A percentile compares a stretch with the other conserved stretches of the same genome.
phyloP scores from a whole-genome alignment of 2,113 vertebrate genomes.

The Semicossyphus pulcher region DNA sequence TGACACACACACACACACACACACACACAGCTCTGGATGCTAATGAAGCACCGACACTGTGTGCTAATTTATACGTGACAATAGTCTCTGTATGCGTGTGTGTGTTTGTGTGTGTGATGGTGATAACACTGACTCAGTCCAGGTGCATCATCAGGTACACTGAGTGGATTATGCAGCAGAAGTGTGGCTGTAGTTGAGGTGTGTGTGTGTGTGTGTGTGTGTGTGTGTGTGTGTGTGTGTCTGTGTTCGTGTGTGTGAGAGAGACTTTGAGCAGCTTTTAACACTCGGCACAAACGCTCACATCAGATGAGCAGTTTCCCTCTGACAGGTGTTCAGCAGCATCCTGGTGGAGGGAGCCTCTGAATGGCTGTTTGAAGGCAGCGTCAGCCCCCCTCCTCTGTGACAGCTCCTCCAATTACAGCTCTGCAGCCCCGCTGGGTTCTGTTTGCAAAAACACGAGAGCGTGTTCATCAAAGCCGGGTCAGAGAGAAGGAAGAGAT shows the following conservation, averaged over 20 bases:
- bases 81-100: slow-evolving; percentile 34
- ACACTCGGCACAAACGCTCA: slow-evolving; percentile 24
- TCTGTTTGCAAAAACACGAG: slow-evolving; percentile 48
- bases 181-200: not conserved
- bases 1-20: not conserved
- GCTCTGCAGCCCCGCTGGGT: slow-evolving; percentile 23
- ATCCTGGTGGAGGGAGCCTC: slow-evolving; percentile 29
- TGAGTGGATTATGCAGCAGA: slow-evolving; percentile 22
- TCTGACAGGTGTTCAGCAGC: slow-evolving; percentile 63
- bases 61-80: slow-evolving; percentile 51
- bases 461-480: slow-evolving; percentile 49
- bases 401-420: slow-evolving; percentile 69
- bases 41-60: slow-evolving; percentile 50
- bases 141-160: slow-evolving; percentile 27
- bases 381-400: slow-evolving; percentile 31
- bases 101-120: not conserved
- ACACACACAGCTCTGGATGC: slow-evolving; percentile 40
- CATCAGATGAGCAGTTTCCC: slow-evolving; percentile 38
- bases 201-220: slow-evolving; percentile 6
- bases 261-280: slow-evolving; percentile 36
- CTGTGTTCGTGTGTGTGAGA: not conserved
- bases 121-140: slow-evolving; percentile 34
- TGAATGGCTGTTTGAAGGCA: slow-evolving; percentile 61
- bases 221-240: slow-evolving; percentile 7
- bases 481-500: slow-evolving; percentile 13